phyloP scores from a whole-genome alignment of 2,113 vertebrate genomes.

The Octodon degus region DNA sequence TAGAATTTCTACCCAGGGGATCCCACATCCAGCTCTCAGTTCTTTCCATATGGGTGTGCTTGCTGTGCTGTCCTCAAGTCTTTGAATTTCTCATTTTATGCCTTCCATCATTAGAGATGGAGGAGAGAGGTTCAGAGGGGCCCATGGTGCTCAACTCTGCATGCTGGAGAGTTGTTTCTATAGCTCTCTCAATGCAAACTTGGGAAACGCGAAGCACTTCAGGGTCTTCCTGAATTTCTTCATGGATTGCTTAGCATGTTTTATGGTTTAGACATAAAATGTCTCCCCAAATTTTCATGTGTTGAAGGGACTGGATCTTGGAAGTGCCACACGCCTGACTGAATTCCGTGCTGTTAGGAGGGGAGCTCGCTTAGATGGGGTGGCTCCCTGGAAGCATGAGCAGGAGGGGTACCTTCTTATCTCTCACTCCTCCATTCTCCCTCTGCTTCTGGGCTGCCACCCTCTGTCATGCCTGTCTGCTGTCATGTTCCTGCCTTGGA shows the following conservation, averaged over 20 bases:
- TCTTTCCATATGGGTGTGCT: not conserved
- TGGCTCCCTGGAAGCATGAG: not conserved
- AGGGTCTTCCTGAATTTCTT: not conserved
- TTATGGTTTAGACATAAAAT: not conserved
- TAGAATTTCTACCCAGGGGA: not conserved
- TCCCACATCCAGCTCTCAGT: not conserved
- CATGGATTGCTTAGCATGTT: not conserved
- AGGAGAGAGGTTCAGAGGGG: not conserved
- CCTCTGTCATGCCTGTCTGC: not conserved
- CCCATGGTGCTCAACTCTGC: not conserved
- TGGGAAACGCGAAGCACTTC: not conserved
- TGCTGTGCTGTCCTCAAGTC: not conserved
- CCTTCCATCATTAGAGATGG: not conserved
- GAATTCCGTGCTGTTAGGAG: not conserved
- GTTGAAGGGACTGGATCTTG: not conserved
- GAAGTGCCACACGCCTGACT: not conserved
- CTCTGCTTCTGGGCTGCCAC: not conserved
- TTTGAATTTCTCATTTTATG: not conserved
- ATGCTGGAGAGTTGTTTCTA: not conserved
- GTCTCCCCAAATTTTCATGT: not conserved
- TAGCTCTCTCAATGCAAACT: not conserved
- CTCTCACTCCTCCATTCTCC: not conserved
- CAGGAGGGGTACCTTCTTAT: not conserved
- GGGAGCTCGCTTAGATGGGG: not conserved
- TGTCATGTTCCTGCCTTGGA: not conserved